Conservation (phyloP, 2,113 vertebrate species). For the Melanocharis versteri region DNA sequence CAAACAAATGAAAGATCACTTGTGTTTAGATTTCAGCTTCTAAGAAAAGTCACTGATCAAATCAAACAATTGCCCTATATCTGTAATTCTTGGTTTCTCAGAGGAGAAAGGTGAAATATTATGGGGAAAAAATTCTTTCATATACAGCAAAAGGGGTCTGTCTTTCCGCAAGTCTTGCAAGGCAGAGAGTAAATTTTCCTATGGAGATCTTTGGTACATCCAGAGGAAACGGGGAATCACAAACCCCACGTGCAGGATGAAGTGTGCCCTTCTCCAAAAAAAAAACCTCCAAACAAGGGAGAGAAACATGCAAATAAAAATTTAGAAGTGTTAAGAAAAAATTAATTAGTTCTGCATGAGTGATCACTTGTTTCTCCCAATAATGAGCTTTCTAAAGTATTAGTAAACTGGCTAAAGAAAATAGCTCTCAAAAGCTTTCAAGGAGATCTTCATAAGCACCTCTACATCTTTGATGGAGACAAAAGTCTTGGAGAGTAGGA, state of each 20-base stretch:
- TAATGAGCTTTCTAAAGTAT: neutral
- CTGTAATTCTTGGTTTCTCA: neutral
- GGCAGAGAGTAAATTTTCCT: neutral
- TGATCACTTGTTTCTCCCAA: neutral
- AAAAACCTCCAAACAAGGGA: neutral
- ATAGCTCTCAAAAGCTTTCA: neutral
- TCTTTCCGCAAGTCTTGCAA: neutral
- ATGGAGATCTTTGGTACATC: neutral
- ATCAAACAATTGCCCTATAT: neutral
- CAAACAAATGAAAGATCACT: neutral
- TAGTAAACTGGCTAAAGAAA: neutral
- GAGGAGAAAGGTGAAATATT: neutral
- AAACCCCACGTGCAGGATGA: neutral
- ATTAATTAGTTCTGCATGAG: neutral
- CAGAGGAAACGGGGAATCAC: neutral
- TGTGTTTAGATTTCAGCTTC: neutral
- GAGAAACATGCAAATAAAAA: neutral
- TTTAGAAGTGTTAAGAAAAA: neutral
- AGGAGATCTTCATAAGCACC: neutral
- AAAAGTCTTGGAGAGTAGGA: neutral
- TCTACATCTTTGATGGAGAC: neutral
- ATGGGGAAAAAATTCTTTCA: neutral
- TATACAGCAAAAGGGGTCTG: neutral
- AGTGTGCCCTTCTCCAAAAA: neutral
- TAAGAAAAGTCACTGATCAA: neutral